Evolutionary conservation across 2,113 vertebrate genomes (phyloP).

Genomic region (Catharus fuscescens): DNA sequence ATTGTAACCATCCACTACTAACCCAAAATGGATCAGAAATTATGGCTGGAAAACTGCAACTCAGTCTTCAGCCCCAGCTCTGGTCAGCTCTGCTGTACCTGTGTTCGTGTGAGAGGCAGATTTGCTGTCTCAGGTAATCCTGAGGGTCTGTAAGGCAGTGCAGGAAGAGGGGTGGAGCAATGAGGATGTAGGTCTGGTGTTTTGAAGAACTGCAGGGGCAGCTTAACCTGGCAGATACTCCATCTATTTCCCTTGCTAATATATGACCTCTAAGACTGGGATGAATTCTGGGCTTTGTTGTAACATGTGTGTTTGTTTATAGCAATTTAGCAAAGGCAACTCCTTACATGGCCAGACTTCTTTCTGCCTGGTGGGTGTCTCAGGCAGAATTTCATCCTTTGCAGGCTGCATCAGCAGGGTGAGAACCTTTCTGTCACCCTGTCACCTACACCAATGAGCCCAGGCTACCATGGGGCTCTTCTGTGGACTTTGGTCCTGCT

Average conservation of each 20-base stretch:
- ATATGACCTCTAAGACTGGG: background rate
- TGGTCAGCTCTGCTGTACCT: background rate
- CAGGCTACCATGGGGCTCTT: background rate
- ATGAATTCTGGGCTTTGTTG: background rate
- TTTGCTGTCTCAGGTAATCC: background rate
- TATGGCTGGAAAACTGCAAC: background rate
- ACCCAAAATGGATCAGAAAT: background rate
- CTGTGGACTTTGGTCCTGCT: background rate
- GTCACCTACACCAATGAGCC: background rate
- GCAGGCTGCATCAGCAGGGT: background rate
- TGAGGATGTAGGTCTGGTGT: background rate
- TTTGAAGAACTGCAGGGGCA: background rate
- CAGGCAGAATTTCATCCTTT: background rate
- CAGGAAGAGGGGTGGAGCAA: background rate
- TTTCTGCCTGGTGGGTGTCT: background rate
- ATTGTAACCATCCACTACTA: background rate
- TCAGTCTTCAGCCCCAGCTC: background rate
- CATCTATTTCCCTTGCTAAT: background rate
- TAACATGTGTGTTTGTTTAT: background rate
- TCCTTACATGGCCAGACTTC: background rate
- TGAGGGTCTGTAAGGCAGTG: background rate
- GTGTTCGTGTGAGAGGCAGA: background rate
- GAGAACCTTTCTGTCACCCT: background rate
- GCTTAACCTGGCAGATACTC: background rate
- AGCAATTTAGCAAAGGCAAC: background rate